A percentile compares a stretch with the other conserved stretches of the same genome.
These are phyloP conservation scores for Falco biarmicus DNA, from an alignment of 2,797 vertebrate species.

Conservation along the genomic window DNA sequence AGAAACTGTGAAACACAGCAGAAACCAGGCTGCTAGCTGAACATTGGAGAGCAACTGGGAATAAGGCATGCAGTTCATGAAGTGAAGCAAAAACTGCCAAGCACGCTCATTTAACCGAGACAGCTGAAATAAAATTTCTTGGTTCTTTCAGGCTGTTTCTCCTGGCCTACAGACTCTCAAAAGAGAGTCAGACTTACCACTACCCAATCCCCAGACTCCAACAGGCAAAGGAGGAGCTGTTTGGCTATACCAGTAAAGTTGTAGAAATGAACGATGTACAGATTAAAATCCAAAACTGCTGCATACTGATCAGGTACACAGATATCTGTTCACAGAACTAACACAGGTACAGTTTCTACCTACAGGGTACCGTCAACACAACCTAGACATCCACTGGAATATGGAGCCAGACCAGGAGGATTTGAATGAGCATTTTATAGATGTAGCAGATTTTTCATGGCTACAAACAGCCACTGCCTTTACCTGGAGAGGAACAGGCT, in stretches of 20 bases:
- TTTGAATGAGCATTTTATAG: neutral
- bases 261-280: rapidly evolving
- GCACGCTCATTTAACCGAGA: neutral
- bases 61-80: neutral
- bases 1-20: rapidly evolving
- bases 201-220: neutral
- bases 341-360: neutral
- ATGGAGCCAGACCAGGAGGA: neutral
- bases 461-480: neutral
- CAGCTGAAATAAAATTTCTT: neutral
- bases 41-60: neutral
- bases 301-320: neutral
- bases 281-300: neutral
- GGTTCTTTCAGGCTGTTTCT: neutral
- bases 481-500: neutral
- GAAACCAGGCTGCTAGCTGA: neutral
- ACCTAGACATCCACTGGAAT: neutral
- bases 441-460: neutral
- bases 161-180: neutral
- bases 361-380: neutral
- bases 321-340: neutral
- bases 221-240: neutral
- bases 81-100: neutral
- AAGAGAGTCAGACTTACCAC: neutral
- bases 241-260: neutral